These are phyloP conservation scores for Drosophila yooni DNA, from an alignment of 2,888 invertebrate genomes.

Conservation along the genomic window DNA sequence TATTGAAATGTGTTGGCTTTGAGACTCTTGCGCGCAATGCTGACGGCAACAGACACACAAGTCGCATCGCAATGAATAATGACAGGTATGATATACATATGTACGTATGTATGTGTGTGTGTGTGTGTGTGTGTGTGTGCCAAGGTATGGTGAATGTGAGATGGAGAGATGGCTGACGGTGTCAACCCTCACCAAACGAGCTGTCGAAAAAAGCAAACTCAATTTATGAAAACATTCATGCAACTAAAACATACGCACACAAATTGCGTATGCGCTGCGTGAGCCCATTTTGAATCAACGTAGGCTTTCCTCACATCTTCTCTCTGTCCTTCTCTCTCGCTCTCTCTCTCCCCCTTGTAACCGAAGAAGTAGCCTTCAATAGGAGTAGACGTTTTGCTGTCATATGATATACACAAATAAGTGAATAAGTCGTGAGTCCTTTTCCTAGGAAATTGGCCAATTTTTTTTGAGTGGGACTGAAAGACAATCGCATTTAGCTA, in stretches of 20 bases:
- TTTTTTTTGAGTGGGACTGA: slow-evolving; percentile 6
- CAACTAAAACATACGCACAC: slow-evolving; percentile 42
- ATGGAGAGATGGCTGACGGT: background rate
- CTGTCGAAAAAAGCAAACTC: slow-evolving; percentile 76
- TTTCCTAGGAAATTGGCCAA: slow-evolving; percentile 24
- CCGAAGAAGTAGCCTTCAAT: slow-evolving; percentile 11
- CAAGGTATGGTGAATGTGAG: background rate
- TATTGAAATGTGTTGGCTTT: slow-evolving; percentile 60
- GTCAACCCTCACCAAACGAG: slow-evolving; percentile 48
- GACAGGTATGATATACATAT: slow-evolving; percentile 45
- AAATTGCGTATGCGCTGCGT: slow-evolving; percentile 74
- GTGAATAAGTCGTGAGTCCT: slow-evolving; percentile 46
- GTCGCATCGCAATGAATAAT: slow-evolving; percentile 50
- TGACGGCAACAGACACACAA: slow-evolving; percentile 22
- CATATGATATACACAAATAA: slow-evolving; percentile 48
- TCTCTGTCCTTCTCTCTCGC: background rate
- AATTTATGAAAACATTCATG: slow-evolving; percentile 76
- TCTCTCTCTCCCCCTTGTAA: background rate
- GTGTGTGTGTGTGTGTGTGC: background rate
- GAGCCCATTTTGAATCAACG: slow-evolving; percentile 48
- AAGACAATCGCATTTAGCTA: slow-evolving; percentile 47
- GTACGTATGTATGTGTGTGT: background rate
- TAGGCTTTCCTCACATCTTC: slow-evolving; percentile 12
- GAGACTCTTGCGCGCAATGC: slow-evolving; percentile 5
- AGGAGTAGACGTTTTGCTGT: slow-evolving; percentile 18